These are phyloP conservation scores for Pachyuromys duprasi DNA, from an alignment of 2,797 vertebrate genomes.

Conservation along the genomic window DNA sequence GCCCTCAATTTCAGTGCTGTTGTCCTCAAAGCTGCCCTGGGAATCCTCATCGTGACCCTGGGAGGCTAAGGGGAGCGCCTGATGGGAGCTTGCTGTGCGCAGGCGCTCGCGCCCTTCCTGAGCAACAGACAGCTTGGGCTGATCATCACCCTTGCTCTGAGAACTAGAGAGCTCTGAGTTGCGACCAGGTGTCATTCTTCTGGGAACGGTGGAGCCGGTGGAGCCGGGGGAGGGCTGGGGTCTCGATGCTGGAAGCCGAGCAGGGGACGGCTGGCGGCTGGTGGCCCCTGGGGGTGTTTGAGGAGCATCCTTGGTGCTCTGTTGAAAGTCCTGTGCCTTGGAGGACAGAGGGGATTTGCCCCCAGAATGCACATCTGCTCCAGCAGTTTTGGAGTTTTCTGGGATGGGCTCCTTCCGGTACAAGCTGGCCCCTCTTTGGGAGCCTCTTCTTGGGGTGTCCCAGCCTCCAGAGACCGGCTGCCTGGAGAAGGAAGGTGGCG, in stretches of 20 bases:
- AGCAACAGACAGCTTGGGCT: conserved; percentile 62
- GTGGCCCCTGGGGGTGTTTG: not conserved
- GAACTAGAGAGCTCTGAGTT: conserved; percentile 60
- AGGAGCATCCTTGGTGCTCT: conserved; percentile 28
- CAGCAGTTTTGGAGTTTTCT: conserved; percentile 52
- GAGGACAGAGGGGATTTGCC: not conserved
- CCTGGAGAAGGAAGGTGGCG: conserved; percentile 77
- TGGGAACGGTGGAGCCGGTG: conserved; percentile 35
- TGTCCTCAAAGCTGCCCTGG: conserved; percentile 69
- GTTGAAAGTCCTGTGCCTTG: conserved; percentile 58
- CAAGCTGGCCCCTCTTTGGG: conserved; percentile 72
- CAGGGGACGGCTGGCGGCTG: not conserved
- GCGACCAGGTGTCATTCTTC: conserved; percentile 7
- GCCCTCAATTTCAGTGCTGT: conserved; percentile 73
- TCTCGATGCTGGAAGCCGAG: not conserved
- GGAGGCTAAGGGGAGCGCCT: conserved; percentile 51
- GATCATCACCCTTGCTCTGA: conserved; percentile 57
- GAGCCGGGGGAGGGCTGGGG: conserved; percentile 14
- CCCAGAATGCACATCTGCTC: not conserved
- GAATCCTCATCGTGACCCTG: conserved; percentile 66
- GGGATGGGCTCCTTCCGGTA: conserved; percentile 53
- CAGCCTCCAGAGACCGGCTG: conserved; percentile 75
- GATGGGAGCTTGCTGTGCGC: conserved; percentile 72
- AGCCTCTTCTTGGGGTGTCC: conserved; percentile 80
- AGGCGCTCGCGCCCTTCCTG: conserved; percentile 39